These are phyloP conservation scores for Champsocephalus esox DNA, from an alignment of 2,797 vertebrate species.

Conservation along the genomic window DNA sequence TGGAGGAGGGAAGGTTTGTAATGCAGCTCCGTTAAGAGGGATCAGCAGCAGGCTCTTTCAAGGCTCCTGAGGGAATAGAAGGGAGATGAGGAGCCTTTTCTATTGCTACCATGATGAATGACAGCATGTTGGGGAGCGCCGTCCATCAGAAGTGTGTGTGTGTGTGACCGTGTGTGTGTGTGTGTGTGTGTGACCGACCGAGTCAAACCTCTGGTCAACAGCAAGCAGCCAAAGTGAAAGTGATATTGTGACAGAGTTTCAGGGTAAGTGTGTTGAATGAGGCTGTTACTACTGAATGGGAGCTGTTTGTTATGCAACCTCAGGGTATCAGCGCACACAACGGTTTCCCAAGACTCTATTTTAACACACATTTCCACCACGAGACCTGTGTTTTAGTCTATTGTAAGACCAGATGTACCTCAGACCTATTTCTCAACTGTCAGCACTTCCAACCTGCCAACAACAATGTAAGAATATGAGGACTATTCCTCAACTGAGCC, in stretches of 20 bases:
- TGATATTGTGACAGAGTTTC: conserved; percentile 56
- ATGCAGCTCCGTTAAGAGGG: conserved; percentile 47
- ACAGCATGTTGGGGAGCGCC: conserved; percentile 20
- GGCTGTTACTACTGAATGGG: conserved; percentile 46
- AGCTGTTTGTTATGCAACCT: conserved; percentile 54
- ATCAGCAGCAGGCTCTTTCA: conserved; percentile 47
- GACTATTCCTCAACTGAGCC: conserved; percentile 58
- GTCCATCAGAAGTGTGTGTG: conserved; percentile 34
- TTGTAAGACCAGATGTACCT: conserved; percentile 30
- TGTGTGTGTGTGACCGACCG: neutral
- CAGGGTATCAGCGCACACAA: neutral
- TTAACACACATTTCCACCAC: conserved; percentile 13
- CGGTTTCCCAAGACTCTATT: conserved; percentile 20
- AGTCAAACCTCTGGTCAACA: conserved; percentile 51
- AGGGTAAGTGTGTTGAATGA: conserved; percentile 43
- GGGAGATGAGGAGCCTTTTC: conserved; percentile 27
- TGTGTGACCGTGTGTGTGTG: neutral
- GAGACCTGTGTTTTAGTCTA: conserved; percentile 25
- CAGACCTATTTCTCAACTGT: conserved; percentile 5
- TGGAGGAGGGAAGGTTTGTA: conserved; percentile 33
- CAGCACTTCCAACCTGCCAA: conserved; percentile 46
- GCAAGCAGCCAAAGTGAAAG: conserved; percentile 59
- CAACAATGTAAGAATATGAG: conserved; percentile 49
- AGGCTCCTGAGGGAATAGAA: conserved; percentile 31
- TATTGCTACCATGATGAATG: conserved; percentile 57